Evolutionary conservation across 2,797 vertebrate genomes (phyloP).

Genomic region (Clarias pachynema): DNA sequence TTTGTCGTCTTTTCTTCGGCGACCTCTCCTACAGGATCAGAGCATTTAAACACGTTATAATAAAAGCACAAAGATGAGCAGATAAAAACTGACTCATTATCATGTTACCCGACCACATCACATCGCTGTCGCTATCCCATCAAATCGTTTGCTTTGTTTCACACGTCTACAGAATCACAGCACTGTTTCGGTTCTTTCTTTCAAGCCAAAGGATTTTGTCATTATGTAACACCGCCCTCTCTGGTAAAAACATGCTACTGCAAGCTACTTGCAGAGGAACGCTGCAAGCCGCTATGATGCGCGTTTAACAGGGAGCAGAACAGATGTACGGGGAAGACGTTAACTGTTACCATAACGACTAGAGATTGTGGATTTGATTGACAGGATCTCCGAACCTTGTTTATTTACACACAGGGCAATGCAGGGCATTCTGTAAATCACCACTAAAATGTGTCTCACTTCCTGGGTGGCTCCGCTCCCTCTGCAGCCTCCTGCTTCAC

Average conservation of each 20-base stretch:
- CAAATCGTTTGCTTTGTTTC: neutral
- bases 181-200: no score
- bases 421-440: neutral
- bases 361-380: neutral
- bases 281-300: no score
- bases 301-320: neutral
- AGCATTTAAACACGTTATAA: neutral
- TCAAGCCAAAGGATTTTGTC: neutral
- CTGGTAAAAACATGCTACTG: constrained; percentile 5
- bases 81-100: neutral
- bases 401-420: neutral
- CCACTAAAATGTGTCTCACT: constrained; percentile 76
- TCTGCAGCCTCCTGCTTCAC: constrained; percentile 85
- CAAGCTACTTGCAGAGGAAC: neutral
- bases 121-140: neutral
- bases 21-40: constrained; percentile 82
- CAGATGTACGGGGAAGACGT: neutral
- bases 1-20: constrained; percentile 97
- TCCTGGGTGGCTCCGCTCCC: constrained; percentile 88
- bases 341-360: neutral
- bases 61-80: neutral
- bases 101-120: neutral
- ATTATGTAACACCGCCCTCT: neutral
- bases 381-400: neutral
- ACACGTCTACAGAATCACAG: no score